Base-by-base conservation (phyloP, 2,113 vertebrate species). In the Gambusia holbrooki region DNA sequence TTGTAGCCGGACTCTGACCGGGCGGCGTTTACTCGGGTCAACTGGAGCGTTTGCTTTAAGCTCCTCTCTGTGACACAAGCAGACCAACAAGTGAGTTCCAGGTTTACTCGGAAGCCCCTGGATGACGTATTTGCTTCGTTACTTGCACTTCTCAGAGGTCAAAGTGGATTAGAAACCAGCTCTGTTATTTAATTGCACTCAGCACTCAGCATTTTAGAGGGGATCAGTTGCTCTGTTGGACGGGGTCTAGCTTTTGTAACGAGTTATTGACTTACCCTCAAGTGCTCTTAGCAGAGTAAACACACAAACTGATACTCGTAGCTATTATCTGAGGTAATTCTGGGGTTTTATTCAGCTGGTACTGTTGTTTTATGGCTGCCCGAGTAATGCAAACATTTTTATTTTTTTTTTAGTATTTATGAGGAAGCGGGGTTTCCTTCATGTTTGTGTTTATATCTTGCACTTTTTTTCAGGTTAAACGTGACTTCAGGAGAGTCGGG, bases 61-160 rank as follows among this genome's bases (percentile, higher is more conserved):
- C 79, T 69, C 74, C 40, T 42, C 40, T 42, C 14, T 42, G 13
- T 15, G 40, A 82, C 62, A 3, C 29, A 62, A 85, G 80, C 85
- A 3, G 67, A 42, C 4, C 33, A 12, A 37, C 15, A 25, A 17
- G 28, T 17, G 17, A 68, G 37, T 70, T 66, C 51, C 32, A 62
- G 65, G 12, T 19, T 42, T 37, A 35, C 54, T 61, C 25, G 28
- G 12, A 62, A 67, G 42, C 66, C 29, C 22, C 37, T 66, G 58
- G 54, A n/a, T 54, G 51, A 74, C 79, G 30, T 60, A 12, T 42
- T 51, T 15, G 8, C 3, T 42, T 9, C 29, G 27, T 51, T 19
- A 42, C 27, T 28, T 42, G 33, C 51, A 22, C 15, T 8, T 30
- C 14, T 19, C 17, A 8, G 48, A 84, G 60, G 77, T 60, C 27